These are phyloP conservation scores for Scopus umbretta DNA, from an alignment of 2,113 vertebrate species.

Conservation along the genomic window DNA sequence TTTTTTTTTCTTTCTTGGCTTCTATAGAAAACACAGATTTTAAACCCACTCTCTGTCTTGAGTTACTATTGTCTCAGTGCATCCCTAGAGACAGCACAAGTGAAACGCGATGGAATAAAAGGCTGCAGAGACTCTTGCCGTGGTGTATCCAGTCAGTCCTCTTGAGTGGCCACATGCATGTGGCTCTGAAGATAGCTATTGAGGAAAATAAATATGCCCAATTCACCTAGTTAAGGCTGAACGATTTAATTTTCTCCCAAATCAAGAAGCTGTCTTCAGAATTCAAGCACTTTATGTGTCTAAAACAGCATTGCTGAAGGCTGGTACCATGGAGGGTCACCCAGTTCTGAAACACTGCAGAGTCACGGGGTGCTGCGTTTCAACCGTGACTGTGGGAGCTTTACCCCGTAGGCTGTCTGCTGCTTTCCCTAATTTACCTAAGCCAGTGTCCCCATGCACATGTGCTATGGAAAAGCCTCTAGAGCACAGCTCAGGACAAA, in stretches of 20 bases:
- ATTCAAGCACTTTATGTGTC: background rate
- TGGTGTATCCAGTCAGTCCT: background rate
- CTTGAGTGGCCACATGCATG: background rate
- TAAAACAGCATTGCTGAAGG: background rate
- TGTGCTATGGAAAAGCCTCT: background rate
- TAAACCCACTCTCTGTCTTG: background rate
- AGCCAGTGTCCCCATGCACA: accelerated
- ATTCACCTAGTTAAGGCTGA: background rate
- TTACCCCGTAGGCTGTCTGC: background rate
- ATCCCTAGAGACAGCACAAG: background rate
- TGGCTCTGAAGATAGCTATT: background rate
- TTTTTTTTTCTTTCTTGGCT: no score
- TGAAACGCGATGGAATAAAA: background rate
- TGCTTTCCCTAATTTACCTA: background rate
- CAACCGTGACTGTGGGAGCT: accelerated
- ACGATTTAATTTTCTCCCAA: background rate
- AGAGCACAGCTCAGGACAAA: background rate
- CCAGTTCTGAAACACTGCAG: background rate
- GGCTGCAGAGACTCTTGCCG: background rate
- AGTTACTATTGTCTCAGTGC: background rate
- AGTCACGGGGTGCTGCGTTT: accelerated
- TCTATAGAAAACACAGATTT: background rate
- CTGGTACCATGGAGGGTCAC: background rate
- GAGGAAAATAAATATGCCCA: background rate
- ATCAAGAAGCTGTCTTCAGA: background rate